A percentile compares a stretch with the other conserved stretches of the same genome.
These are phyloP conservation scores for Cylindroiulus punctatus DNA, from an alignment of 2,888 invertebrate genomes.

Conservation along the genomic window DNA sequence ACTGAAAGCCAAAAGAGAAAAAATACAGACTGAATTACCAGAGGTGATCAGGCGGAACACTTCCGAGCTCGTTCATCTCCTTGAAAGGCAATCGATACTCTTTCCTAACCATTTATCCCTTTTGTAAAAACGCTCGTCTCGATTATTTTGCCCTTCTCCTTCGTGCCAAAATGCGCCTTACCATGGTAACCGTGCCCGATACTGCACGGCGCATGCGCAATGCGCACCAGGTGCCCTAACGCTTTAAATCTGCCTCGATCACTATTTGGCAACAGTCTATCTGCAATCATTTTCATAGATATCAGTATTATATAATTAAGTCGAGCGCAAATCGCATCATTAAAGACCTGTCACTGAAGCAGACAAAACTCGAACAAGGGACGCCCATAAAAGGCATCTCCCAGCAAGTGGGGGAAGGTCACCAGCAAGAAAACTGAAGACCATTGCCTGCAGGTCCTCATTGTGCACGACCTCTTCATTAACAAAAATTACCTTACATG, in stretches of 20 bases:
- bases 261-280: conserved; percentile 39
- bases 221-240: conserved; percentile 11
- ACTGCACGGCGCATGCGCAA: conserved; percentile 23
- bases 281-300: conserved; percentile 36
- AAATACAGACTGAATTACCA: not conserved
- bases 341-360: not conserved
- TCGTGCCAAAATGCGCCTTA: conserved; percentile 36
- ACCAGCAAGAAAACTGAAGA: not conserved
- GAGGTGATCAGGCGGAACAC: conserved; percentile 24
- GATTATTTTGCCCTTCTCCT: conserved; percentile 47
- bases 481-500: no score
- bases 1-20: not conserved
- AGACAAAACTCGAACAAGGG: not conserved
- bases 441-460: no score
- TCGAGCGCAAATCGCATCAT: conserved; percentile 13
- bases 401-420: not conserved
- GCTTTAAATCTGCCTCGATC: not conserved
- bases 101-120: conserved; percentile 33
- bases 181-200: conserved; percentile 40
- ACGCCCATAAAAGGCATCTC: not conserved
- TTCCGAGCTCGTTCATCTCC: conserved; percentile 36
- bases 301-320: conserved; percentile 30
- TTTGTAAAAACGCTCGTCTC: conserved; percentile 21
- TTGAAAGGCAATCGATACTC: conserved; percentile 47
- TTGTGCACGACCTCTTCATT: no score